Percentiles rank a stretch among this genome's conserved stretches.
These are phyloP conservation scores for Spea hammondii DNA, from an alignment of 2,797 vertebrate species.

Conservation along the genomic window DNA sequence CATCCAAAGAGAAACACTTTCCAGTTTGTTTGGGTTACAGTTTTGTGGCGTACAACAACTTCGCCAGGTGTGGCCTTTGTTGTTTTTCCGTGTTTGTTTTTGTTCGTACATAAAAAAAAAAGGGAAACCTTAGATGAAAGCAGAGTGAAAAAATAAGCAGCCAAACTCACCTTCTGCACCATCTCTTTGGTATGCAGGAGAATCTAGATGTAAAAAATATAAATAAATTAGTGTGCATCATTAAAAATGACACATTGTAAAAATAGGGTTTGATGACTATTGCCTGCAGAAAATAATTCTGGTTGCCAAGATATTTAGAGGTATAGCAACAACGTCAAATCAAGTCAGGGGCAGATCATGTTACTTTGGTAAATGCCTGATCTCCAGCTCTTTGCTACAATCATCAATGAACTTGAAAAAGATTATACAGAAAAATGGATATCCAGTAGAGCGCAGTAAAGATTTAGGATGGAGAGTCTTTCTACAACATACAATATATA, in stretches of 20 bases:
- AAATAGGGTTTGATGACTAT: not conserved
- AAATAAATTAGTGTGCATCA: not conserved
- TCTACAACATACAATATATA: too few species aligned
- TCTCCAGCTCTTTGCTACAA: too few species aligned
- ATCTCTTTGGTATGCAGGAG: conserved; percentile 98
- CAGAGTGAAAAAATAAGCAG: conserved; percentile 2
- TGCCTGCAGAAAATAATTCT: not conserved
- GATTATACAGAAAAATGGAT: too few species aligned
- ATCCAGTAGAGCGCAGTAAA: too few species aligned
- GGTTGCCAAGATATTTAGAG: too few species aligned
- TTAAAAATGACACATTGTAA: too few species aligned
- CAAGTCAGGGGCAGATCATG: too few species aligned
- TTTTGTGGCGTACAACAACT: conserved; percentile 64
- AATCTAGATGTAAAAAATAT: conserved; percentile 74
- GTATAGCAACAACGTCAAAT: too few species aligned
- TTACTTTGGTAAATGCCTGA: too few species aligned
- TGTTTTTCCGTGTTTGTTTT: conserved; percentile 56
- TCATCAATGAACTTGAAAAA: too few species aligned
- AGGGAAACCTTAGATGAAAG: conserved; percentile 57
- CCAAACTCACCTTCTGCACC: conserved; percentile 90
- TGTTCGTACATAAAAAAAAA: conserved; percentile 39
- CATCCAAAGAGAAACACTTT: conserved; percentile 69
- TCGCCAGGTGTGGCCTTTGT: conserved; percentile 61
- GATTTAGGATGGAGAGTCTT: too few species aligned
- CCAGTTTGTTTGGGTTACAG: conserved; percentile 67